A percentile compares a stretch with the other conserved stretches of the same genome.
These are phyloP conservation scores for Oreochromis mossambicus DNA, from an alignment of 2,797 vertebrate genomes.

Conservation along the genomic window DNA sequence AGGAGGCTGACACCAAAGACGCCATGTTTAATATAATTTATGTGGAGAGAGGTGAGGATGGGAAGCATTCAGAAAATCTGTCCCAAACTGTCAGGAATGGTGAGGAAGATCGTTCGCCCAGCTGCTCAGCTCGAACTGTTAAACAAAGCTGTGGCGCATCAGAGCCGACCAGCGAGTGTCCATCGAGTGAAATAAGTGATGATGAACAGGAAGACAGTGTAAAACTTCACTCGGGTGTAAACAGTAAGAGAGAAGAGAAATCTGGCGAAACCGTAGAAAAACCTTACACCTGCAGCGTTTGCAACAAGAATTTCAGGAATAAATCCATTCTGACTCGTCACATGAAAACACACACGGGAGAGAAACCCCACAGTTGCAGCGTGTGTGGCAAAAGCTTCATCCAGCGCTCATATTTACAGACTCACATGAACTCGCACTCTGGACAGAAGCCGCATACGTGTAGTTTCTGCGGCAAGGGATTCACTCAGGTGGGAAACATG, in stretches of 20 bases:
- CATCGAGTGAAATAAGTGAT: background rate
- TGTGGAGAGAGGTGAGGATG: background rate
- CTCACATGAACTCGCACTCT: conserved; percentile 48
- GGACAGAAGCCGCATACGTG: conserved; percentile 36
- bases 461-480: conserved; percentile 33
- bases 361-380: conserved; percentile 40
- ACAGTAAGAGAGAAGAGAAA: background rate
- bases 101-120: background rate
- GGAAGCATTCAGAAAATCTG: background rate
- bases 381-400: conserved; percentile 48
- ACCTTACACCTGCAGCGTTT: conserved; percentile 26
- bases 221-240: background rate
- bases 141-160: background rate
- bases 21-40: conserved; percentile 44
- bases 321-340: conserved; percentile 49
- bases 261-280: background rate
- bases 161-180: background rate
- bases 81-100: background rate
- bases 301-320: conserved; percentile 38
- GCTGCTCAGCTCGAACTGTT: background rate
- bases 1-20: conserved; percentile 3
- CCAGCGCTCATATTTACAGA: conserved; percentile 41
- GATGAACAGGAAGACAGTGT: background rate
- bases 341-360: conserved; percentile 44
- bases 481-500: conserved; percentile 48